Base-by-base conservation (phyloP, 2,113 vertebrate genomes). In the Chionodraco myersi region DNA sequence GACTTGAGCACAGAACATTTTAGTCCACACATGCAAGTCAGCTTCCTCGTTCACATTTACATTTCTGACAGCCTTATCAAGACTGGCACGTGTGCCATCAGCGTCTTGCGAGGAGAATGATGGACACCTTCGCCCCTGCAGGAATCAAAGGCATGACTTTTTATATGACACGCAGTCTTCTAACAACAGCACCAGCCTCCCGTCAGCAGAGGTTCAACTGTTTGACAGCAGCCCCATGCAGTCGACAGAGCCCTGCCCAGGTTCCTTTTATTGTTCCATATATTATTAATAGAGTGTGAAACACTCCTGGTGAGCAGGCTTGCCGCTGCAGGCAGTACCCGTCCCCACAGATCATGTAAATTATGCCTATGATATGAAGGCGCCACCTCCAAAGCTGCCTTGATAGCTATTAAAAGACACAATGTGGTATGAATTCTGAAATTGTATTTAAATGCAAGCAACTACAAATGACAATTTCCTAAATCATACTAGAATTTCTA, bases 251-350 rank as follows among this genome's bases (percentile, higher is more conserved):
- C 59, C 54, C 56, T 75, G 82, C 68, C n/a, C 72, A 66, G 72
- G 47, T 70, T 81, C 67, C 75, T 88, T 86, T 85, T 62, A 79
- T 87, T 87, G 56, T 72, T 82, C 44, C 74, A 78, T 88, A 53
- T 30, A 89, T 87, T 86, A 86, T 91, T 86, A 85, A 91, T 81
- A 78, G 76, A 76, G 54, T 72, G 36, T 67, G 54, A 83, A 85
- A 81, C 79, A 62, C 85, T 89, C 56, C 72, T 60, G 77, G 72
- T 74, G 77, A 76, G 82, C 34, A 14, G 30, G 15, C 23, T 65
- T 59, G 23, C 54, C 2, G 51, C 80, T 80, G 74, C 30, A 80
- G 78, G 82, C 85, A 10, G n/a, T 64, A 75, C 63, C 72, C 54
- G 58, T 87, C 85, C 52, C 83, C 52, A 45, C 54, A 72, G 77